Evolutionary conservation across 2,888 invertebrate genomes (phyloP), one percentile per base, ranked within the genome.

Genomic region (Neoscelio sp.): DNA sequence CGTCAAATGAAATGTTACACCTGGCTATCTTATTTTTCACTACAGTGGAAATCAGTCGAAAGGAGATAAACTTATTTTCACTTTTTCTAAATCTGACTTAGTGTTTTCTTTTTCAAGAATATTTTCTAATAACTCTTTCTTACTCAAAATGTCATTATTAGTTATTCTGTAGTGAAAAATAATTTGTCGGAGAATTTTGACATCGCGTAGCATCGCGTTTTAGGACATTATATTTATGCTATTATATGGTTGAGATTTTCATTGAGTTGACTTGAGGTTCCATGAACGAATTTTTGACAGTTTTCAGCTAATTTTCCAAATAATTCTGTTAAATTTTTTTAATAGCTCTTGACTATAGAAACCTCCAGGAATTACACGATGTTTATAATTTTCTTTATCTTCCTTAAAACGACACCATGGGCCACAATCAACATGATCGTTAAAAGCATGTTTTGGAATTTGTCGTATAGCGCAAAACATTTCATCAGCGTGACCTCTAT

Each of bases 361-460:
- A 23, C 73, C 75, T 30, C 68, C 68, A 5, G 62, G 42, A 26
- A 78, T 48, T 20, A 44, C 65, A 17, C 7, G 23, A 13, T 74
- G 78, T 6, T 68, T 40, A 23, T 70, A 58, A 46, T 70, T 70
- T 42, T 58, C 58, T 56, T 56, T 42, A 12, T 79, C 64, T 38
- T 33, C 20, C 6, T 44, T 10, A 44, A 56, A 82, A 2, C 65
- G 56, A 35, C 82, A 83, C 83, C 78, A 82, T 12, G 64, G 23
- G 4, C 75, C 77, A 62, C 82, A 82, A 13, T 80, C 38, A 8
- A 58, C 60, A 23, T 82, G 82, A 0, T 62, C 35, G 50, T 80
- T 70, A 20, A 81, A 82, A 5, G 67, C 56, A 62, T 82, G 81
- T 48, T 70, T 46, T 1, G 78, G 73, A 1, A 82, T 82, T 12